phyloP scores from a whole-genome alignment of 2,888 invertebrate species.

The Chrysolina americana region DNA sequence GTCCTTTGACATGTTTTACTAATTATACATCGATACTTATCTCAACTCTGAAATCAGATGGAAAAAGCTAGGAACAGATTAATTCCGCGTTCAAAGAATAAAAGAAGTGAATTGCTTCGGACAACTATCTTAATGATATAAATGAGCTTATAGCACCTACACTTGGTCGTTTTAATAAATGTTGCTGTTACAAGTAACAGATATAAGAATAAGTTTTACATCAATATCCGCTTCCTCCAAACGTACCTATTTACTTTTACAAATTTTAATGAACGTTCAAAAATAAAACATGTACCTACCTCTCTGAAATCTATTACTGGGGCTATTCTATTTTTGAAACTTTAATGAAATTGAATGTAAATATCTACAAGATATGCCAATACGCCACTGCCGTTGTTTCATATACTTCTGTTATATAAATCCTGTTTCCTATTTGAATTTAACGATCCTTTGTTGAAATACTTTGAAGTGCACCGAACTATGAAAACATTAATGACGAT shows the following conservation, averaged over 20 bases:
- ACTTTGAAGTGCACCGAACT: neutral
- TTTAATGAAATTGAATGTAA: no score
- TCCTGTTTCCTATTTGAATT: neutral
- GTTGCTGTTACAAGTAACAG: neutral
- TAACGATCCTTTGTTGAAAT: neutral
- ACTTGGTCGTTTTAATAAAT: neutral
- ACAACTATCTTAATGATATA: neutral
- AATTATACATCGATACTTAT: neutral
- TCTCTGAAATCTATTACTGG: no score
- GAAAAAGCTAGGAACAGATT: neutral
- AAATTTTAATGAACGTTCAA: no score
- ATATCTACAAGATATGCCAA: neutral
- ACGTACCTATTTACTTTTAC: no score
- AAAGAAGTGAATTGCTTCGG: neutral
- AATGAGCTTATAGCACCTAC: neutral
- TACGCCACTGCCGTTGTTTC: neutral
- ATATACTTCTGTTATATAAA: neutral
- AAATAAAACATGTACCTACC: no score
- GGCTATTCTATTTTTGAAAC: no score
- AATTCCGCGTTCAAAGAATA: neutral
- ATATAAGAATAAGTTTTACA: no score
- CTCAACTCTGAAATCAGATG: neutral
- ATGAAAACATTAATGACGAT: neutral
- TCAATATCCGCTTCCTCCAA: no score
- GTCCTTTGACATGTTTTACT: neutral